Evolutionary conservation across 1,140 invertebrate genomes (phyloP), one percentile per base, ranked within the genome.

Genomic region (Tetramorium parvispinum): DNA sequence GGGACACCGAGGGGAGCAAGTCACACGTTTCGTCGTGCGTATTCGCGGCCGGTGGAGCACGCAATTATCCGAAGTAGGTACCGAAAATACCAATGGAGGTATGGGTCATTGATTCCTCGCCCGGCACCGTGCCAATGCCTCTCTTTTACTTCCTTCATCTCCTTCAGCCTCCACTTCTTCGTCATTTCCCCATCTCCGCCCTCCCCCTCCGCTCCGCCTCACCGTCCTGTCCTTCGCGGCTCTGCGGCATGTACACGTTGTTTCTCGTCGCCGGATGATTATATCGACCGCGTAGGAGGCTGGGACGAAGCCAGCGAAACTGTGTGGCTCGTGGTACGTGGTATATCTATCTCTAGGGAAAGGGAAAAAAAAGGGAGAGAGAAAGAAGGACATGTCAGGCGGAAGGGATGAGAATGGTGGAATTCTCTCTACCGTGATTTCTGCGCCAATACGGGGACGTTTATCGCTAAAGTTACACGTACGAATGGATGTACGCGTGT

Each of bases 271-370:
- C 83, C 87, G 91, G 91, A 93, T 94, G 93, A 94, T 93, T 94
- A 93, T 94, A 94, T 94, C 94, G 94, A 93, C 91, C 93, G 93
- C 93, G 92, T 92, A 90, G 92, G 93, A 93, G 94, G 92, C 92
- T 94, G 93, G 93, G 93, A 83, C 87, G 65, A 82, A 88, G 93
- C 92, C 94, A 94, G 91, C 66, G 91, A 91, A 92, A 88, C 89
- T 83, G 88, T 86, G 87, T 83, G 79, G 89, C 86, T 81, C 71
- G 65, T 43, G 11, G 11, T 66, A 49, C 63, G 49, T 27, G 59
- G 61, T 88, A 86, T 78, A 53, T 81, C 82, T 63, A 40, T 57
- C 49, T 59, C 27, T 59, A 66, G 70, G 61, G 13, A 85, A 79
- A 85, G 61, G 49, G 68, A 87, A 55, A 51, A 77, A 66, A 79